Conservation (phyloP, 2,113 vertebrate species). For the Actinemys pallida region DNA sequence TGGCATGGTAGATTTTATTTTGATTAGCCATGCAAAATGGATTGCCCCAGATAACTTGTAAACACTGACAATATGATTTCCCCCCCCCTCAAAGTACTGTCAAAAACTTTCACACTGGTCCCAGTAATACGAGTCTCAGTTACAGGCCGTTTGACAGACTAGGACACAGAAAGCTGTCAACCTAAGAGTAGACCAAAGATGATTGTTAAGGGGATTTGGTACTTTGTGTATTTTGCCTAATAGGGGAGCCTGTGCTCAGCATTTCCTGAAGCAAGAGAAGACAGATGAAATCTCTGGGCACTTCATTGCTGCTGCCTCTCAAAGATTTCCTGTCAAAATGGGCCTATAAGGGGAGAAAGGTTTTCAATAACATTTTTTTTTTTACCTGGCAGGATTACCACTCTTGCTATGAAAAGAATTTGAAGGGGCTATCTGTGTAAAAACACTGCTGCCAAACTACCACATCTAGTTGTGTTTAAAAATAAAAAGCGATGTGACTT, state of each 20-base stretch:
- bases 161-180: constrained; percentile 95
- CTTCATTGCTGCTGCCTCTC: constrained; percentile 94
- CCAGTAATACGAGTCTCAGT: constrained; percentile 85
- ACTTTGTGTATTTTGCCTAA: constrained; percentile 97
- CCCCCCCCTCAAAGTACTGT: constrained; percentile 80
- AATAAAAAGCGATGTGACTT: constrained; percentile 77
- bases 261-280: constrained; percentile 96
- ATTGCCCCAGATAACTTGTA: constrained; percentile 79
- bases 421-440: constrained; percentile 83
- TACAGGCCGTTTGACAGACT: constrained; percentile 91
- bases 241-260: constrained; percentile 94
- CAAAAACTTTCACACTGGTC: constrained; percentile 84
- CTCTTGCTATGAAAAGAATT: constrained; percentile 85
- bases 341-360: constrained; percentile 94
- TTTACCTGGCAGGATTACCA: constrained; percentile 87
- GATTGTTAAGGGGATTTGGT: constrained; percentile 88
- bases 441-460: constrained; percentile 76
- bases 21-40: constrained; percentile 84
- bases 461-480: constrained; percentile 78
- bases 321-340: constrained; percentile 99
- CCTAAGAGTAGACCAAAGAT: constrained; percentile 82
- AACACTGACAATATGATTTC: constrained; percentile 83
- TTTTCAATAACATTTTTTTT: constrained; percentile 91
- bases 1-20: constrained; percentile 82
- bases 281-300: constrained; percentile 99